Conservation (phyloP, 2,113 vertebrate genomes). For the Laticauda laticaudata region DNA sequence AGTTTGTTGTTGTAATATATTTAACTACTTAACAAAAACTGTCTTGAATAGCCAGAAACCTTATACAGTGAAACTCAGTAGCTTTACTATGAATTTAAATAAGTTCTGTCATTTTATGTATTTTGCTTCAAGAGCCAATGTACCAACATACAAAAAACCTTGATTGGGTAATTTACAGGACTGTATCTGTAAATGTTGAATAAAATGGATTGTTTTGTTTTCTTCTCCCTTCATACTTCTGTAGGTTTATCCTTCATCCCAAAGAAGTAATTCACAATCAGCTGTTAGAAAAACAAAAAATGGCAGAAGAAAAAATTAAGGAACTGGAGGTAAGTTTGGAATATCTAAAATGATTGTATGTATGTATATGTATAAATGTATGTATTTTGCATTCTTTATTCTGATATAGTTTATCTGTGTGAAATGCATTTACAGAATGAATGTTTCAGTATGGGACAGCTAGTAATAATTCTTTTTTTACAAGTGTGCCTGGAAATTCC, state of each 20-base stretch:
- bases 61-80: not conserved
- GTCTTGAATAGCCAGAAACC: not conserved
- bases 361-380: not conserved
- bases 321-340: conserved; percentile 87
- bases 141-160: not conserved
- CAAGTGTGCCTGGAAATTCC: not conserved
- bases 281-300: conserved; percentile 88
- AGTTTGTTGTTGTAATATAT: not conserved
- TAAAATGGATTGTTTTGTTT: conserved; percentile 19
- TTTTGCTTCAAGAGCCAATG: not conserved
- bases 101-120: not conserved
- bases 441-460: not conserved
- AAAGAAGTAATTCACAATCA: conserved; percentile 90
- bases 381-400: not conserved
- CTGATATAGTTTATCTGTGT: not conserved
- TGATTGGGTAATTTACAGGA: not conserved
- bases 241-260: conserved; percentile 94
- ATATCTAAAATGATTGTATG: not conserved
- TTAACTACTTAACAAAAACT: not conserved
- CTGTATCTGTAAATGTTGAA: not conserved
- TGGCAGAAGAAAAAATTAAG: conserved; percentile 94
- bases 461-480: not conserved
- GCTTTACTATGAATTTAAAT: not conserved
- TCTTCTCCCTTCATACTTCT: conserved; percentile 41
- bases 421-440: not conserved